Evolutionary conservation across 2,888 invertebrate species (phyloP).

Genomic region (Dromius quadrimaculatus): DNA sequence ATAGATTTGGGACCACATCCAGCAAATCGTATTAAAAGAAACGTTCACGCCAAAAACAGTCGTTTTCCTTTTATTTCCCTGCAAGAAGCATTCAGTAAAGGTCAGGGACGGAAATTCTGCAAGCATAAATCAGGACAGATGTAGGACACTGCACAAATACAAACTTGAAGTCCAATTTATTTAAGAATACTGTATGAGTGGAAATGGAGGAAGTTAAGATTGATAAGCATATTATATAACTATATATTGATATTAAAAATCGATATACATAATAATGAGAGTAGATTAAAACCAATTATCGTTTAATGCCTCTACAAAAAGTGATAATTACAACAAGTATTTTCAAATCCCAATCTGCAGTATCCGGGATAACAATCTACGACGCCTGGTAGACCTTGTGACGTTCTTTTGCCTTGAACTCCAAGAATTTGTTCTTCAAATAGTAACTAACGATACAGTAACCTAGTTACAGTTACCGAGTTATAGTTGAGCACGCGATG

Average conservation of each 20-base stretch:
- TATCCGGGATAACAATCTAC: not conserved
- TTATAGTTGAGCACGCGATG: not conserved
- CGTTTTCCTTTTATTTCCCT: not conserved
- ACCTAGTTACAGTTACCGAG: not conserved
- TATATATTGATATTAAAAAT: too few species aligned
- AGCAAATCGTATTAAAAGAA: constrained; percentile 13
- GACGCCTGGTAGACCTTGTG: not conserved
- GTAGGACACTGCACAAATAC: not conserved
- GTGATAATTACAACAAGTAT: not conserved
- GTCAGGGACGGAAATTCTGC: not conserved
- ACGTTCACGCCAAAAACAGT: not conserved
- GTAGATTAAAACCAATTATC: too few species aligned
- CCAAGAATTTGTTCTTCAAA: not conserved
- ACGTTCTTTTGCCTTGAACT: not conserved
- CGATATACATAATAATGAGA: too few species aligned
- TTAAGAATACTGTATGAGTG: too few species aligned
- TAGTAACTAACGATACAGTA: not conserved
- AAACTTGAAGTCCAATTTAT: too few species aligned
- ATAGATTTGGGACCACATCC: not conserved
- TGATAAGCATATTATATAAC: too few species aligned
- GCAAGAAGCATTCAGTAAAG: not conserved
- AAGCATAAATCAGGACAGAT: not conserved
- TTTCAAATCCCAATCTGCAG: not conserved
- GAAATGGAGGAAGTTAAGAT: too few species aligned
- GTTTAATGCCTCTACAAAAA: not conserved